Conservation (phyloP, 2,113 vertebrate species). For the Atlantisia rogersi region DNA sequence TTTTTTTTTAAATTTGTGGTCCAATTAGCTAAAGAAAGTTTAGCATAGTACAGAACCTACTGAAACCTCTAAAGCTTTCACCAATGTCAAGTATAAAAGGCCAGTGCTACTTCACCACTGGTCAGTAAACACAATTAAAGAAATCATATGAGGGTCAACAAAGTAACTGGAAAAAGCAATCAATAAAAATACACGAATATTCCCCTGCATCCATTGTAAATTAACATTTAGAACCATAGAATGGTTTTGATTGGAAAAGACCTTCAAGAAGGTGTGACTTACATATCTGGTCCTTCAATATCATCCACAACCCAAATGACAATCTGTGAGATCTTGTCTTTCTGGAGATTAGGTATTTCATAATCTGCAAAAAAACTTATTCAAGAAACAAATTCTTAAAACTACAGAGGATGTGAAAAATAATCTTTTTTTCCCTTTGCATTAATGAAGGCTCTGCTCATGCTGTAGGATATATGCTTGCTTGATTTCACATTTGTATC, state of each 20-base stretch:
- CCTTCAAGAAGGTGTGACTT: constrained; percentile 35
- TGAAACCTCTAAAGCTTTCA: neutral
- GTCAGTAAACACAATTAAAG: neutral
- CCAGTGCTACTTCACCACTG: neutral
- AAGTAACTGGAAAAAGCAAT: neutral
- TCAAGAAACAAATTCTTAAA: neutral
- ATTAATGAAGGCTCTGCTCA: neutral
- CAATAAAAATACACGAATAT: neutral
- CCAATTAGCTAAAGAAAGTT: neutral
- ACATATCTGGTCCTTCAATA: constrained; percentile 66
- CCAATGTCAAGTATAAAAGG: neutral
- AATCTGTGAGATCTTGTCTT: constrained; percentile 70
- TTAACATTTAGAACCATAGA: neutral
- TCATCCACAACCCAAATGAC: constrained; percentile 82
- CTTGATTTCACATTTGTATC: neutral
- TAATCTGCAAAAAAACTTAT: constrained; percentile 80
- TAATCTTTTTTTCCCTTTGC: neutral
- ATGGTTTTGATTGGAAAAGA: too few relatives aligned
- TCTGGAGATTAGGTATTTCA: constrained; percentile 79
- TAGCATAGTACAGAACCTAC: neutral
- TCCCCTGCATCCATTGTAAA: neutral
- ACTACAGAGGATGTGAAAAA: neutral
- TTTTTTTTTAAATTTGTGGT: neutral
- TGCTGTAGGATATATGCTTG: neutral
- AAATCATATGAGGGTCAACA: neutral